phyloP scores from a whole-genome alignment of 2,113 vertebrate species.

The Bombycilla garrulus region DNA sequence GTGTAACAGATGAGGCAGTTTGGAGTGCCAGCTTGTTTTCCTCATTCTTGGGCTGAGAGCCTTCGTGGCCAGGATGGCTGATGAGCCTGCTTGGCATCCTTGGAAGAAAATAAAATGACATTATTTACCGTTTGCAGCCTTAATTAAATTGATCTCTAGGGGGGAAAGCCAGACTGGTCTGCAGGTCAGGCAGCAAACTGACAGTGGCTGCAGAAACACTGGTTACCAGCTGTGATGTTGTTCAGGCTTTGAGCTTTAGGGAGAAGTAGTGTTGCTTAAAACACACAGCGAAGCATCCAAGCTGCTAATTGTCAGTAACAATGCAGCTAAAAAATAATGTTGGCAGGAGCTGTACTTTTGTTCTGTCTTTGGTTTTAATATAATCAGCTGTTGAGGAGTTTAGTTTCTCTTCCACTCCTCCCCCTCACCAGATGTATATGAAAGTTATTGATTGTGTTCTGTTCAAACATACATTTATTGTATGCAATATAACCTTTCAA shows the following conservation, averaged over 20 bases:
- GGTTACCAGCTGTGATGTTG: constrained; percentile 47
- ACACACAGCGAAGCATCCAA: constrained; percentile 1
- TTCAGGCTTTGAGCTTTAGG: constrained; percentile 42
- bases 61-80: constrained; percentile 41
- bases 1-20: constrained; percentile 1
- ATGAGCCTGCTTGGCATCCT: constrained; percentile 51
- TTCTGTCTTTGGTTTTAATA: neutral
- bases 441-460: neutral
- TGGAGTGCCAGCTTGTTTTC: neutral
- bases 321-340: neutral
- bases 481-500: neutral
- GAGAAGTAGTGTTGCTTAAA: neutral
- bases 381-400: neutral
- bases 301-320: neutral
- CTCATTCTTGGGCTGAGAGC: constrained; percentile 30
- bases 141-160: constrained; percentile 46
- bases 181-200: constrained; percentile 39
- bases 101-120: constrained; percentile 57
- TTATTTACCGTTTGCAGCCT: constrained; percentile 61
- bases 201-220: constrained; percentile 61
- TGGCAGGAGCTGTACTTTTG: constrained; percentile 1
- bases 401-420: neutral
- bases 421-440: neutral
- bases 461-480: neutral
- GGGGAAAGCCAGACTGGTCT: constrained; percentile 29